Evolutionary conservation across 2,113 vertebrate genomes (phyloP), one percentile per base, ranked within the genome.

Genomic region (Tylochromis polylepis): DNA sequence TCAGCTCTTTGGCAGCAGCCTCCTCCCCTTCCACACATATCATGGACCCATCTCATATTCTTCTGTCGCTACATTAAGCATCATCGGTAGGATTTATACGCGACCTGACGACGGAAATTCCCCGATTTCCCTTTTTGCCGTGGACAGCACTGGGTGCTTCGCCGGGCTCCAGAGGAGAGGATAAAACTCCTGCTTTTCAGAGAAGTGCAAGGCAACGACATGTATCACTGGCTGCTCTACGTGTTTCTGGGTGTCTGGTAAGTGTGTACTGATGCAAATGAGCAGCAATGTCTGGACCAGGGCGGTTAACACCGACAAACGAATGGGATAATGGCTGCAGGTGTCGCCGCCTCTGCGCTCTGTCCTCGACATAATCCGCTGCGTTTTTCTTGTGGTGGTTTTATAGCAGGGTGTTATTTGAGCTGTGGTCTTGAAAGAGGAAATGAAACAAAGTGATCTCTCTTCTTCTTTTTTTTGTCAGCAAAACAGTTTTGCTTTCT

Each of bases 221-320:
- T 94, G 87, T 89, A 87, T 51, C 88, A 92, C 15, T 95, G 95
- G 94, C 82, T 95, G 82, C 84, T 96, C 46, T 43, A 88, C 29
- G 93, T 93, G 41, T 79, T 96, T 22, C 91, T 96, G 20, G 93
- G 95, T 87, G 86, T 95, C 31, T 94, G 96, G 96, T 96, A 87
- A 96, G 96, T 94, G 62, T 70, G 49, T 4, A 1, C 0, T 46
- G 78, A 46, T 22, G 77, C 49, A 24, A 62, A 58, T 7, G 15
- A 31, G 55, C 70, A 75, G 15, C 70, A 7, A 4, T 46, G 41
- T 18, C 0, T 72, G 5, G 41, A 3, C 49, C 22, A 43, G 38
- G 14, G n/a, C 8, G 4, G 15, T 49, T 49, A 20, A 75, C 41
- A 0, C 5, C 67, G 67, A 72, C 67, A 72, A 2, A 43, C 31